Conservation (phyloP, 2,113 vertebrate species). For the Esox niger region DNA sequence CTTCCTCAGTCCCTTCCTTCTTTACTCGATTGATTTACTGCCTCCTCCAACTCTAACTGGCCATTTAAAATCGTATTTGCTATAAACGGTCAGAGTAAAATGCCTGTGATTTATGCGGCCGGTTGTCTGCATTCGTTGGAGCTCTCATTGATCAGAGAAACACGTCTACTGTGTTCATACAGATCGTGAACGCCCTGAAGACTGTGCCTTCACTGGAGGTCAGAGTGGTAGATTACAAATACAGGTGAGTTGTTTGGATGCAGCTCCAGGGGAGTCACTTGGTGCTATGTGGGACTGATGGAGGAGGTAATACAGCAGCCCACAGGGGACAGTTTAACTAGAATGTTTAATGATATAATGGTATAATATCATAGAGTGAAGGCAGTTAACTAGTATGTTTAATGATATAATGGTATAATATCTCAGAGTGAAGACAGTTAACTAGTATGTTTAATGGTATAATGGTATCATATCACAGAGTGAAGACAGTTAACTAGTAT, state of each 20-base stretch:
- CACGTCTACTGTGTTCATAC: constrained; percentile 53
- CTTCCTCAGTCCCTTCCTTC: neutral
- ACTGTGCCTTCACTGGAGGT: constrained; percentile 86
- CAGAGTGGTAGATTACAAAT: constrained; percentile 93
- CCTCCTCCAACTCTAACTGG: constrained; percentile 46
- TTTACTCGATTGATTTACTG: constrained; percentile 1
- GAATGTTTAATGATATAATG: neutral
- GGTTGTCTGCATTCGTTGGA: constrained; percentile 44
- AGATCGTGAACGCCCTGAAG: constrained; percentile 92
- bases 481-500: too few relatives aligned
- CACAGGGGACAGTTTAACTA: neutral
- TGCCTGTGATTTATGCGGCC: constrained; percentile 56
- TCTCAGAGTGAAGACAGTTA: too few relatives aligned
- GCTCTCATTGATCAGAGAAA: constrained; percentile 59
- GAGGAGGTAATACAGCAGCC: neutral
- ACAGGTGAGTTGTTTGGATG: constrained; percentile 78
- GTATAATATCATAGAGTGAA: too few relatives aligned
- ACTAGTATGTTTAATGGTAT: too few relatives aligned
- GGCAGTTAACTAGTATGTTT: too few relatives aligned
- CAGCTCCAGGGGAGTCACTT: neutral
- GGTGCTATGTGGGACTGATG: neutral
- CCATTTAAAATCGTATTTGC: constrained; percentile 67
- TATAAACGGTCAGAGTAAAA: constrained; percentile 50
- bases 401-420: too few relatives aligned
- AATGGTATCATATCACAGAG: too few relatives aligned